Evolutionary conservation across 2,113 vertebrate species (phyloP).

Genomic region (Gopherus flavomarginatus): DNA sequence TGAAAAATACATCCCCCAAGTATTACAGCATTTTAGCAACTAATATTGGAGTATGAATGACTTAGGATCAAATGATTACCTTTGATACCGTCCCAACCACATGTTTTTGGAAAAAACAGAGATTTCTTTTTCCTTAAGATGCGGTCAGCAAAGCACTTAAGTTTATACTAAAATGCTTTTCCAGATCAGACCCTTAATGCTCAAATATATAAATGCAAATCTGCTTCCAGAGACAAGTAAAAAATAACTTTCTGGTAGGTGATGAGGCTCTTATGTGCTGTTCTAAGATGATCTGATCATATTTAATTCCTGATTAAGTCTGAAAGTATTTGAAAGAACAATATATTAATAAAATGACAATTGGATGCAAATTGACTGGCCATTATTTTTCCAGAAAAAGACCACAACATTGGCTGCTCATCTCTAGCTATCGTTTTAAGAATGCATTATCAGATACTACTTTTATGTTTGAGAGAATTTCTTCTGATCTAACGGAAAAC

Average conservation of each 20-base stretch:
- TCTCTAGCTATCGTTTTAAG: slow-evolving; percentile 54
- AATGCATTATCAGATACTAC: slow-evolving; percentile 48
- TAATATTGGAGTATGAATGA: not conserved
- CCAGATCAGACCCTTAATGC: not conserved
- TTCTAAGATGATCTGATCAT: slow-evolving; percentile 56
- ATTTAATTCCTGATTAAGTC: slow-evolving; percentile 63
- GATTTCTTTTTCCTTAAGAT: not conserved
- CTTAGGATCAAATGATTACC: not conserved
- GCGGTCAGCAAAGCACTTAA: not conserved
- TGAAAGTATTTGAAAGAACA: slow-evolving; percentile 62
- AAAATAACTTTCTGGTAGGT: slow-evolving; percentile 24
- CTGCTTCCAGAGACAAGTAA: slow-evolving; percentile 47
- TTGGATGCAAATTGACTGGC: slow-evolving; percentile 59
- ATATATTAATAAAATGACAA: slow-evolving; percentile 72
- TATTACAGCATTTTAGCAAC: not conserved
- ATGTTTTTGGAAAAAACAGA: slow-evolving; percentile 15
- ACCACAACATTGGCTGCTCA: slow-evolving; percentile 40
- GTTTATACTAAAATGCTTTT: not conserved
- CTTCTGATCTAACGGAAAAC: slow-evolving; percentile 52
- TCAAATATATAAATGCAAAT: slow-evolving; percentile 19
- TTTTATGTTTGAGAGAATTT: slow-evolving; percentile 63
- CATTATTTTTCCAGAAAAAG: slow-evolving; percentile 57
- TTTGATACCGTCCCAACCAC: not conserved
- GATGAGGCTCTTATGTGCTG: slow-evolving; percentile 45
- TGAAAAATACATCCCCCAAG: not conserved